Percentiles rank a stretch among this genome's conserved stretches.
phyloP scores from a whole-genome alignment of 2,113 vertebrate species.

The Neopipo cinnamomea region DNA sequence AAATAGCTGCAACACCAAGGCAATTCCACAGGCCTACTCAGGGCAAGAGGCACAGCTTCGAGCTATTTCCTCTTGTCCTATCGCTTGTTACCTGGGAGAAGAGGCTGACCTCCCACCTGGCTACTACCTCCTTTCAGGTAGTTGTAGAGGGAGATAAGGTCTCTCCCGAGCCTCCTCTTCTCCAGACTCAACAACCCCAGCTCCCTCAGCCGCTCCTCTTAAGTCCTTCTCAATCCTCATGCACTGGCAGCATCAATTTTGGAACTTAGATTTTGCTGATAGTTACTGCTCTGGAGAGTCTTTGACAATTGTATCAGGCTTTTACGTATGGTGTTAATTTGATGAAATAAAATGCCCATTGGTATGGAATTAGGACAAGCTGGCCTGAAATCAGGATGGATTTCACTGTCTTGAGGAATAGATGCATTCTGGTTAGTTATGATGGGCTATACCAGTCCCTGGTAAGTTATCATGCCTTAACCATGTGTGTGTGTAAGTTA shows the following conservation, averaged over 20 bases:
- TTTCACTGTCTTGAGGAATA: not conserved
- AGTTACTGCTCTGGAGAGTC: not conserved
- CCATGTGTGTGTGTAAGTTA: not conserved
- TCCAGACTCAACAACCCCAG: not conserved
- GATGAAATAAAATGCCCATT: not conserved
- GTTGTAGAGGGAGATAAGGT: not conserved
- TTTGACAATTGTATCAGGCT: not conserved
- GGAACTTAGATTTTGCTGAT: not conserved
- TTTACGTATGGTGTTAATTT: not conserved
- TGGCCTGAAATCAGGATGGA: not conserved
- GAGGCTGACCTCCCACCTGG: not conserved
- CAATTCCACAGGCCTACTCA: not conserved
- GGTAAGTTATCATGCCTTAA: not conserved
- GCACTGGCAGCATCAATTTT: not conserved
- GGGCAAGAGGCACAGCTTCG: not conserved
- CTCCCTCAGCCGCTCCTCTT: not conserved
- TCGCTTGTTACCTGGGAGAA: not conserved
- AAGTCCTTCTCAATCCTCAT: not conserved
- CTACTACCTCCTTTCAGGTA: not conserved
- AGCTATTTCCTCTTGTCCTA: not conserved
- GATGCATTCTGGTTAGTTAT: not conserved
- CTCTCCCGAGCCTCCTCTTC: not conserved
- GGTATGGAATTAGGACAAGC: not conserved
- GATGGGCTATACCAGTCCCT: not conserved
- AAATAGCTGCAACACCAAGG: not conserved